Base-by-base conservation (phyloP, 2,888 invertebrate species). In the Achlya flavicornis region DNA sequence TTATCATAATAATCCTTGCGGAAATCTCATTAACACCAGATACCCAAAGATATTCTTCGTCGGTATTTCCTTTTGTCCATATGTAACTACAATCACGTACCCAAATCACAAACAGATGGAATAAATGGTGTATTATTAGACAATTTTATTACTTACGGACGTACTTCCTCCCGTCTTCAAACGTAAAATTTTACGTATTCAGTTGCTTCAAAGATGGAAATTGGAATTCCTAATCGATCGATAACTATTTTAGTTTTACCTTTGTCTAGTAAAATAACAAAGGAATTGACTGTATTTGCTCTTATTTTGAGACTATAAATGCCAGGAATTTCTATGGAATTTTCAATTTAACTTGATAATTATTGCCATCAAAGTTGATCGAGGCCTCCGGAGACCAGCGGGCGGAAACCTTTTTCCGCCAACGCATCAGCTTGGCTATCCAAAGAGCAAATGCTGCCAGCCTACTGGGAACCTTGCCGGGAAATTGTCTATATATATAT, bases 21-120 rank as follows among this genome's bases (percentile, higher is more conserved):
- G 80, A 86, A 86, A 84, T 82, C 87, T 87, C 88, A 88, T 88
- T 85, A 85, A 78, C 78, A 76, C 71, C 79, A 81, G 82, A 84
- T 84, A 84, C 83, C 76, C 78, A 77, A 68, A 73, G 79, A 80
- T 78, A 78, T 78, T 77, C 76, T 76, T 75, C 71, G 66, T 73
- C 66, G 66, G 63, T 65, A 69, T 69, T 68, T 67, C 70, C 69
- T 70, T 73, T 73, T 74, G 69, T 73, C 64, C 71, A 68, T 67
- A 71, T 64, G 65, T 26, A n/a, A 26, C 26, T 26, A 26, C 26
- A 26, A 26, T 26, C 26, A 26, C 26, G 26, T 69, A 72, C 67
- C 65, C 74, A 70, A 74, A 76, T 80, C 86, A 83, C 85, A 85
- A 82, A 70, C 79, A 68, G 74, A 79, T 83, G 75, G 73, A 77